These are phyloP conservation scores for Dione vanillae DNA, from an alignment of 2,888 invertebrate species.

Conservation along the genomic window DNA sequence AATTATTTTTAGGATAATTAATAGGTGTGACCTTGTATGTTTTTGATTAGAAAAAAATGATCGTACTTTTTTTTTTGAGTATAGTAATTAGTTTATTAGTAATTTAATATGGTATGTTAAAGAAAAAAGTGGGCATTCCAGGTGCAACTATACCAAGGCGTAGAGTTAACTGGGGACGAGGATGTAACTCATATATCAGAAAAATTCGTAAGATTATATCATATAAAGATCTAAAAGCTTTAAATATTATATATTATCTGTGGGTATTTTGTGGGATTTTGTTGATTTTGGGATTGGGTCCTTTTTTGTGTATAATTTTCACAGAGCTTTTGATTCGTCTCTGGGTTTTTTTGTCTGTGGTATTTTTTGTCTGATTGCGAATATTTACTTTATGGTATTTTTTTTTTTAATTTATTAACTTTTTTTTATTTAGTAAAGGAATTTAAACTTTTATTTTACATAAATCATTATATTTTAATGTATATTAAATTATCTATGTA, in stretches of 20 bases:
- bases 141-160: slow-evolving; percentile 78
- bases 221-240: slow-evolving; percentile 6
- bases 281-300: slow-evolving; percentile 3
- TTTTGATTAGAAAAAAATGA: no score
- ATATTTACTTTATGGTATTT: neutral
- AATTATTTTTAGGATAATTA: no score
- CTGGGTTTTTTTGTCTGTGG: slow-evolving; percentile 21
- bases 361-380: slow-evolving; percentile 3
- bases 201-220: slow-evolving; percentile 68
- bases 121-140: slow-evolving; percentile 48
- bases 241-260: neutral
- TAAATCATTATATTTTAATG: neutral
- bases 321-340: slow-evolving; percentile 22
- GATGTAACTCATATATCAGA: slow-evolving; percentile 66
- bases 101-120: neutral
- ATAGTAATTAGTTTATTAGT: no score
- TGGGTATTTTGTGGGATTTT: neutral
- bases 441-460: neutral
- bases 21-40: no score
- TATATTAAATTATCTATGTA: neutral
- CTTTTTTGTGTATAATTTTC: neutral
- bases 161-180: slow-evolving; percentile 72
- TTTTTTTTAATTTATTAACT: no score
- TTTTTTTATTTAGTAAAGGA: no score
- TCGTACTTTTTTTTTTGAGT: no score